These are phyloP conservation scores for Heteronetta atricapilla DNA, from an alignment of 2,113 vertebrate species.

Conservation along the genomic window DNA sequence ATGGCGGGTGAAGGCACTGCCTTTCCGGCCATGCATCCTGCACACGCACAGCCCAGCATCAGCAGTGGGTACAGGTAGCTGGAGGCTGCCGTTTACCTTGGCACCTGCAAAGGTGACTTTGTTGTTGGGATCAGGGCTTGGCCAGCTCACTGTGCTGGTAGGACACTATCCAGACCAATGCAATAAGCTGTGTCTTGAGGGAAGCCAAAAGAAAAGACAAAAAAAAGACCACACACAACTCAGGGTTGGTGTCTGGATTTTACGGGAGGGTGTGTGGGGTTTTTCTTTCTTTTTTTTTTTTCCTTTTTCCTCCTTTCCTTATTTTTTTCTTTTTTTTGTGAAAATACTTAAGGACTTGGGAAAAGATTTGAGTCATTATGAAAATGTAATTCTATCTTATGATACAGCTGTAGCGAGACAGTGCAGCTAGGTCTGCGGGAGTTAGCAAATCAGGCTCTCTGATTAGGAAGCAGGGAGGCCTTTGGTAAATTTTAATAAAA, in stretches of 20 bases:
- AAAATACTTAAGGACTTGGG: conserved; percentile 58
- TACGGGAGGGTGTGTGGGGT: not conserved
- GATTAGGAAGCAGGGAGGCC: conserved; percentile 54
- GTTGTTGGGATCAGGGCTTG: conserved; percentile 44
- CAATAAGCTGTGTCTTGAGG: conserved; percentile 40
- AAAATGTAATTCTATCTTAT: conserved; percentile 66
- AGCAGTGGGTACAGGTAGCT: conserved; percentile 18
- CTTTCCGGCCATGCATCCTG: not conserved
- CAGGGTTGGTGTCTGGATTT: conserved; percentile 17
- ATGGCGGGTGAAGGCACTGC: fast-evolving
- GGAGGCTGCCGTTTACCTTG: conserved; percentile 47
- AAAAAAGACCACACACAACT: conserved; percentile 59
- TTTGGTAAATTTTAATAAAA: conserved; percentile 64
- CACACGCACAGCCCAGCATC: not conserved
- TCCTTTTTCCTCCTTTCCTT: not conserved
- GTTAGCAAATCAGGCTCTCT: conserved; percentile 30
- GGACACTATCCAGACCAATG: conserved; percentile 53
- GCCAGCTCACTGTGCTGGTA: conserved; percentile 48
- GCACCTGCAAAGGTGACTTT: conserved; percentile 58
- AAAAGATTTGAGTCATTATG: conserved; percentile 56
- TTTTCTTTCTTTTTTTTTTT: not conserved
- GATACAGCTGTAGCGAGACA: conserved; percentile 32
- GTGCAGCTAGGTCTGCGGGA: conserved; percentile 21
- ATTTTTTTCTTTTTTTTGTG: conserved; percentile 56
- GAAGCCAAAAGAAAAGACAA: conserved; percentile 56